Conservation (phyloP, 2,888 invertebrate genomes). For the Lasioglossum figueresi region DNA sequence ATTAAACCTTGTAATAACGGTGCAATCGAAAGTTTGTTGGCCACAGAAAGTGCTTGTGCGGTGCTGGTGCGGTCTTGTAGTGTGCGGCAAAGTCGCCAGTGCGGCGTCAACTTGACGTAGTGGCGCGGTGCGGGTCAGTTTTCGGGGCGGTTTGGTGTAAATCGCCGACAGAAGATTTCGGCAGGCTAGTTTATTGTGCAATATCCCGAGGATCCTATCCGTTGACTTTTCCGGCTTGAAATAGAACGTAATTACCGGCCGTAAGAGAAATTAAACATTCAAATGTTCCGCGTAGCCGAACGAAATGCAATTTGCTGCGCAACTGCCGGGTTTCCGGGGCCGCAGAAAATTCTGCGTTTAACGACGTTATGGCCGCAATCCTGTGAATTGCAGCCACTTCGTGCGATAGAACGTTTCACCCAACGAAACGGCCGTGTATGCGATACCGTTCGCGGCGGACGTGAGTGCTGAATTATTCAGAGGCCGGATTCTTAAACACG, state of each 20-base stretch:
- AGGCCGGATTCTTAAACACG: background rate
- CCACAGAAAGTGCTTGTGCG: no score
- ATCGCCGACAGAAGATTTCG: background rate
- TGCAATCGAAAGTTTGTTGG: no score
- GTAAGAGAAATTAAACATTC: conserved; percentile 27
- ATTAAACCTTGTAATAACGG: no score
- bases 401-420: background rate
- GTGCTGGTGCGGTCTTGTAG: no score
- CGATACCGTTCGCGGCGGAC: background rate
- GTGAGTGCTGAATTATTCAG: conserved; percentile 19
- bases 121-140: no score
- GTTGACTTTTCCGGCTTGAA: background rate
- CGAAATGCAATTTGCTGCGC: conserved; percentile 1
- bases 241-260: conserved; percentile 7
- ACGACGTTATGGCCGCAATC: conserved; percentile 9
- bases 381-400: conserved; percentile 18
- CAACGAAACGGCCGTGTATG: background rate
- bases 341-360: conserved; percentile 20
- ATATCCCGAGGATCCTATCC: background rate
- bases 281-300: conserved; percentile 16
- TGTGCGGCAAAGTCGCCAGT: no score
- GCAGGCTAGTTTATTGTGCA: background rate
- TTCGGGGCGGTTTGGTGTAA: no score
- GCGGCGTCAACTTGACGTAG: no score
- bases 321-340: background rate